Evolutionary conservation across 2,888 invertebrate species (phyloP).

Genomic region (Apotomis capreana): DNA sequence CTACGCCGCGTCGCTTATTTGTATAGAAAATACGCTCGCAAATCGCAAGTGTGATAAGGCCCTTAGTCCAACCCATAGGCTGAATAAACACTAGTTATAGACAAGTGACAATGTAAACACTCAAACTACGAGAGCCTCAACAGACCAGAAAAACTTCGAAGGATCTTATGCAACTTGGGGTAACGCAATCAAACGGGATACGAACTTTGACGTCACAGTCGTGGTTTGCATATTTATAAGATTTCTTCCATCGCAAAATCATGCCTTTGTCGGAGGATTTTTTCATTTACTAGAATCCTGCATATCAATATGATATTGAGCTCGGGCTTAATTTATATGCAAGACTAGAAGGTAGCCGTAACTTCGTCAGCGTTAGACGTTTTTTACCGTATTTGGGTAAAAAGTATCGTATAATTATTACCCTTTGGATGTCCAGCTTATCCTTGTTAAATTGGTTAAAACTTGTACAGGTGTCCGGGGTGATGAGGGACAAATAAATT

Average conservation of each 20-base stretch:
- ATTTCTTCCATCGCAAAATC: constrained; percentile 25
- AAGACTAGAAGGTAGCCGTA: too few species aligned
- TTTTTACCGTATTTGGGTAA: too few species aligned
- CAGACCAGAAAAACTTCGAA: constrained; percentile 20
- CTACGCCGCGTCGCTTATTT: too few species aligned
- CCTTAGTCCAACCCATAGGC: constrained; percentile 3
- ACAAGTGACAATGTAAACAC: constrained; percentile 16
- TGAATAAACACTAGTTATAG: background rate
- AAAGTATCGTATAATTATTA: too few species aligned
- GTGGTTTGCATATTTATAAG: constrained; percentile 42
- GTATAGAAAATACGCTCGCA: too few species aligned
- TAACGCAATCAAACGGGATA: constrained; percentile 38
- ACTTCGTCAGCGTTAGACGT: too few species aligned
- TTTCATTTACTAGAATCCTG: constrained; percentile 31
- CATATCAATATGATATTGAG: constrained; percentile 24
- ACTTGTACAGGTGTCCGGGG: too few species aligned
- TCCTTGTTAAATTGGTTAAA: too few species aligned
- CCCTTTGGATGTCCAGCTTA: too few species aligned
- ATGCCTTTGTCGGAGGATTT: constrained; percentile 29
- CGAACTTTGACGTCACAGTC: constrained; percentile 15
- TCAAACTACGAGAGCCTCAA: constrained; percentile 10
- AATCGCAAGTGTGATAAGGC: too few species aligned
- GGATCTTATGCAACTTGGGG: constrained; percentile 32
- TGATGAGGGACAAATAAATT: too few species aligned
- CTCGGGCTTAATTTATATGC: background rate